Evolutionary conservation across 2,797 vertebrate genomes (phyloP).

Genomic region (Falco peregrinus): DNA sequence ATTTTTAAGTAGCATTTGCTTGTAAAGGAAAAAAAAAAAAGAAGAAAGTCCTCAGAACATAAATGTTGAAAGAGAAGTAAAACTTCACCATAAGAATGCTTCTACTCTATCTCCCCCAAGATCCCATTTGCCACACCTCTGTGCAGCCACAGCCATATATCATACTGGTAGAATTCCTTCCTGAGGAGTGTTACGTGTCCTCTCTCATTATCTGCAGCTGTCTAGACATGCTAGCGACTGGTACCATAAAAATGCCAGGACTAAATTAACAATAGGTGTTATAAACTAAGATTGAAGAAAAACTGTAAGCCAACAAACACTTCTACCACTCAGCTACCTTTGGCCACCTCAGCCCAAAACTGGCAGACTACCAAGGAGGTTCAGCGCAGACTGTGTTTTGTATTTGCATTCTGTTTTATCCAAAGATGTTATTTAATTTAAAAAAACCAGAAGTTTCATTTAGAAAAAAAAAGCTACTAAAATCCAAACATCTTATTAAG

Average conservation of each 20-base stretch:
- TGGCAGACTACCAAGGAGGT: neutral
- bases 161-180: neutral
- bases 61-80: neutral
- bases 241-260: neutral
- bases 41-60: neutral
- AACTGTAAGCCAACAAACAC: rapidly evolving
- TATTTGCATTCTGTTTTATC: neutral
- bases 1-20: neutral
- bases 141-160: neutral
- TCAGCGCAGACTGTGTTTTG: neutral
- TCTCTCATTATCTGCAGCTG: neutral
- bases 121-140: neutral
- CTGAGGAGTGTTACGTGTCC: neutral
- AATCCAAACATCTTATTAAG: neutral
- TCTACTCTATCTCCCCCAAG: neutral
- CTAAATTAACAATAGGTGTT: neutral
- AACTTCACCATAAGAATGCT: neutral
- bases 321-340: neutral
- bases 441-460: neutral
- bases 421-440: neutral
- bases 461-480: neutral
- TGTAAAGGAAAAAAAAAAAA: neutral
- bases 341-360: neutral
- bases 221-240: neutral
- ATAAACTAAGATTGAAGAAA: neutral